These are phyloP conservation scores for Diploptera punctata DNA, from an alignment of 2,888 invertebrate genomes.

Conservation along the genomic window DNA sequence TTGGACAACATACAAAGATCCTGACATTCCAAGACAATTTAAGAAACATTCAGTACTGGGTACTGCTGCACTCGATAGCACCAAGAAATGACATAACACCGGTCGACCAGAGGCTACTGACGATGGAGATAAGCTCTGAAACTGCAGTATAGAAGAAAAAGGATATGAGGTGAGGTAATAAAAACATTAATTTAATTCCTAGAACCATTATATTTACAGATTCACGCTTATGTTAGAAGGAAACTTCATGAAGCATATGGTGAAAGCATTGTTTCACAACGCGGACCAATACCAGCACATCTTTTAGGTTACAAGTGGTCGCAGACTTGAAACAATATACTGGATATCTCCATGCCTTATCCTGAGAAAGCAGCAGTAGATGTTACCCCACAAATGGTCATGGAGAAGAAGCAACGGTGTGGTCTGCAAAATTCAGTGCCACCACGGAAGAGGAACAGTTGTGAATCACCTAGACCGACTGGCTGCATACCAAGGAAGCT, in stretches of 20 bases:
- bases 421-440: no score
- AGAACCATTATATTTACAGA: conserved; percentile 79
- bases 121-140: no score
- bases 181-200: no score
- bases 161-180: no score
- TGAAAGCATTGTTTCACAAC: conserved; percentile 65
- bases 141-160: no score
- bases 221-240: conserved; percentile 83
- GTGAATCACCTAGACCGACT: no score
- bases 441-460: no score
- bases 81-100: no score
- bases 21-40: conserved; percentile 75
- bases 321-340: conserved; percentile 76
- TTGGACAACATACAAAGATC: conserved; percentile 76
- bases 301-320: conserved; percentile 86
- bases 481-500: no score
- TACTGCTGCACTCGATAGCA: conserved; percentile 72
- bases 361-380: conserved; percentile 73
- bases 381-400: conserved; percentile 74
- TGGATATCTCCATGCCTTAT: conserved; percentile 73
- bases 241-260: conserved; percentile 77
- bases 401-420: no score
- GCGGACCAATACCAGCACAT: conserved; percentile 80
- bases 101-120: no score
- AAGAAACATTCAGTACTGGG: conserved; percentile 75